phyloP scores from a whole-genome alignment of 2,113 vertebrate species.

The Tychaedon coryphoeus region DNA sequence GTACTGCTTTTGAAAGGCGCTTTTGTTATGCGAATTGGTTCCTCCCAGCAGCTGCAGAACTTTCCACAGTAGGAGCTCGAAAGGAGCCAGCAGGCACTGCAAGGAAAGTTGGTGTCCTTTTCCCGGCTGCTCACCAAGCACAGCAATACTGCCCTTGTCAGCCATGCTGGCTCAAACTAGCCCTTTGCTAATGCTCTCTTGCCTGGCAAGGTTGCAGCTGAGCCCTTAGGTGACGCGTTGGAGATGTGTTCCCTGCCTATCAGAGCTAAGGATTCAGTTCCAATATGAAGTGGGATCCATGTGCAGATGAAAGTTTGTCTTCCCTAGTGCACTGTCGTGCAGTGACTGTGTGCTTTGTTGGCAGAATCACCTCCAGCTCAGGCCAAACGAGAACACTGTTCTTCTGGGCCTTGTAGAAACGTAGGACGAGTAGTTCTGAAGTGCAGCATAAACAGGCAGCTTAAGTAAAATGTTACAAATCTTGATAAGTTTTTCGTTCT shows the following conservation, averaged over 20 bases:
- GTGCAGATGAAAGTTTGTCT: not conserved
- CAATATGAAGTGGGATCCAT: accelerated
- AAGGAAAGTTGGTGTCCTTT: not conserved
- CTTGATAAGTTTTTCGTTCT: not conserved
- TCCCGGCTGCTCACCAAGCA: not conserved
- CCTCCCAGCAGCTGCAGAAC: constrained; percentile 56
- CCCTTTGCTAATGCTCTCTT: not conserved
- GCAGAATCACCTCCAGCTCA: not conserved
- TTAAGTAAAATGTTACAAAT: not conserved
- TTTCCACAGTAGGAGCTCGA: not conserved
- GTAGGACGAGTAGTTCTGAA: not conserved
- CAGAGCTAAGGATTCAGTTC: not conserved
- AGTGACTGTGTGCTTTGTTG: not conserved
- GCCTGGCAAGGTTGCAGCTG: not conserved
- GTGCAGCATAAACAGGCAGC: not conserved
- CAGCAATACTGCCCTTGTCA: not conserved
- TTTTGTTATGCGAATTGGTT: constrained; percentile 61
- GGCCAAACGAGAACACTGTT: not conserved
- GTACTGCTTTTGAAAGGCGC: not conserved
- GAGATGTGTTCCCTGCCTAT: not conserved
- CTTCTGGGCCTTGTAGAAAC: not conserved
- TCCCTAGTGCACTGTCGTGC: accelerated
- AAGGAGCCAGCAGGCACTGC: constrained; percentile 17
- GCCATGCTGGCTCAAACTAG: accelerated
- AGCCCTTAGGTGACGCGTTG: not conserved